Percentiles rank a stretch among this genome's conserved stretches.
These are phyloP conservation scores for Macrobrachium nipponense DNA, from an alignment of 1,140 invertebrate species.

Conservation along the genomic window DNA sequence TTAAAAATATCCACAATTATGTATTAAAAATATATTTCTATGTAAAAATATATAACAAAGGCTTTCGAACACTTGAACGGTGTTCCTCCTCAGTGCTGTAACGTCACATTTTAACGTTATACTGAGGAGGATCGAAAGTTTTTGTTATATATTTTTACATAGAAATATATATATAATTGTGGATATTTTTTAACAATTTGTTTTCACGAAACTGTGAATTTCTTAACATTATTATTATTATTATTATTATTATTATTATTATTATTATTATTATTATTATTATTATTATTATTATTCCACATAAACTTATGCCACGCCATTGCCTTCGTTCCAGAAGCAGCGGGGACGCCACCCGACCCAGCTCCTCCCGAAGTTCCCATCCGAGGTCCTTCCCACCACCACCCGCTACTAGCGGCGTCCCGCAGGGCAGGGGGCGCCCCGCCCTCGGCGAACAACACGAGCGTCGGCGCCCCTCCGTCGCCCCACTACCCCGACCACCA, in stretches of 20 bases:
- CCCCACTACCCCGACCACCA: slow-evolving; percentile 52
- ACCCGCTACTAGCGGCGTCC: slow-evolving; percentile 39
- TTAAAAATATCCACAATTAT: too few species aligned
- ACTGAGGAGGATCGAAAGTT: too few species aligned
- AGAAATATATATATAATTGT: too few species aligned
- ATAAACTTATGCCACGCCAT: background rate
- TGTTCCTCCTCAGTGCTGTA: too few species aligned
- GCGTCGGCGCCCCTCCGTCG: slow-evolving; percentile 33
- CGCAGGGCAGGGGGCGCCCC: background rate
- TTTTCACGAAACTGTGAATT: too few species aligned
- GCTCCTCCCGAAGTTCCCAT: slow-evolving; percentile 48
- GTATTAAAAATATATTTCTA: too few species aligned
- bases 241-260: background rate
- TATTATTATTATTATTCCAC: background rate
- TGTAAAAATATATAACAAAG: too few species aligned
- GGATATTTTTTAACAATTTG: too few species aligned
- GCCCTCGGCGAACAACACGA: slow-evolving; percentile 24
- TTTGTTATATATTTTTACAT: too few species aligned
- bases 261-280: slow-evolving; percentile 21
- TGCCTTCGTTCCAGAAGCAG: slow-evolving; percentile 37
- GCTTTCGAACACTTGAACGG: too few species aligned
- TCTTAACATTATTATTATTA: background rate
- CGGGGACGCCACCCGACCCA: slow-evolving; percentile 49
- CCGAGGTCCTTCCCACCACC: slow-evolving; percentile 49
- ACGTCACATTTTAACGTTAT: too few species aligned